Evolutionary conservation across 1,140 invertebrate species (phyloP).

Genomic region (Chelonus insularis): DNA sequence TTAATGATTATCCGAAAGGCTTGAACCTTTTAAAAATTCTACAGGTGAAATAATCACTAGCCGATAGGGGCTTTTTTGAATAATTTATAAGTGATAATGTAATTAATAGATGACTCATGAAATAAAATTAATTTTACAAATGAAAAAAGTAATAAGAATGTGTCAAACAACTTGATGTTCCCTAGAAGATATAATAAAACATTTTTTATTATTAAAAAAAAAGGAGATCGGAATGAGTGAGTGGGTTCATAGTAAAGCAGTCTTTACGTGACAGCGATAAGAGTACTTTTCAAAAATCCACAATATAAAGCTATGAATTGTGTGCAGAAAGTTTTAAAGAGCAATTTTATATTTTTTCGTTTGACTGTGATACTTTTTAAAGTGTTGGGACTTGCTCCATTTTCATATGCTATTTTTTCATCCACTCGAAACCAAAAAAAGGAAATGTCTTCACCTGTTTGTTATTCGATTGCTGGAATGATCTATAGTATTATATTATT

Average conservation of each 20-base stretch:
- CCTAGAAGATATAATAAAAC: too few species aligned
- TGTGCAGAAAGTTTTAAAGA: neutral
- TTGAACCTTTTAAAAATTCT: too few species aligned
- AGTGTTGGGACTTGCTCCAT: neutral
- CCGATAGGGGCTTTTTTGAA: too few species aligned
- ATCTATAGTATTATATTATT: neutral
- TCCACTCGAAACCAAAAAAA: neutral
- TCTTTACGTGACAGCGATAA: too few species aligned
- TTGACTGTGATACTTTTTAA: neutral
- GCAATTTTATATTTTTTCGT: neutral
- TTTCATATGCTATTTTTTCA: neutral
- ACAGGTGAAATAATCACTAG: too few species aligned
- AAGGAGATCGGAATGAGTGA: too few species aligned
- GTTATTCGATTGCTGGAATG: neutral
- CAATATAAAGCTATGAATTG: neutral
- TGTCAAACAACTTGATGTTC: too few species aligned
- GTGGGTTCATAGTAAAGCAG: too few species aligned
- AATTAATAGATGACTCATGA: neutral
- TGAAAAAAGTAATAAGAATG: too few species aligned
- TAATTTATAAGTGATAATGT: too few species aligned
- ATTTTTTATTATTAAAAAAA: too few species aligned
- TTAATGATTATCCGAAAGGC: too few species aligned
- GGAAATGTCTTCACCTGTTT: neutral
- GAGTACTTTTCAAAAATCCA: neutral
- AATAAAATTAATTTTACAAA: neutral